Evolutionary conservation across 53 echinoderm and acorn worm genomes (phyloP).

Genomic region (Mesocentrotus franciscanus): DNA sequence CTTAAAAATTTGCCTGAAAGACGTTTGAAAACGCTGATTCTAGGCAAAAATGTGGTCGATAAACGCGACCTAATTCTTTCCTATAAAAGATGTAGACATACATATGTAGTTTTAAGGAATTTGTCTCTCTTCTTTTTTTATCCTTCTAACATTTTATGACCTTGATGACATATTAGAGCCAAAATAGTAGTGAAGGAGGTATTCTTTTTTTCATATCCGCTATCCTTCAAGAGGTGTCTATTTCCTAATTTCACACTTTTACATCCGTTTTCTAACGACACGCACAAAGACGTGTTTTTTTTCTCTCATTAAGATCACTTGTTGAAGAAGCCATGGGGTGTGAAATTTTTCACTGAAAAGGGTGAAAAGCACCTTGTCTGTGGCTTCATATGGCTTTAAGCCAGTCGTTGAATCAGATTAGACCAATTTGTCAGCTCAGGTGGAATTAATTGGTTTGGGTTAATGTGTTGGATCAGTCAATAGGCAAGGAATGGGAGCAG

Average conservation of each 20-base stretch:
- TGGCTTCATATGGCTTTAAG: background rate
- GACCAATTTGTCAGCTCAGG: slow-evolving; percentile 39
- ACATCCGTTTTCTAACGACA: background rate
- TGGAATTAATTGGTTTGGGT: slow-evolving; percentile 39
- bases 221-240: background rate
- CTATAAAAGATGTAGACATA: background rate
- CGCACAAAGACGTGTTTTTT: background rate
- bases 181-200: background rate
- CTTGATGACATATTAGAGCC: background rate
- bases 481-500: background rate
- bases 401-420: slow-evolving; percentile 12
- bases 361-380: background rate
- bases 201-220: background rate
- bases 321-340: background rate
- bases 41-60: no score
- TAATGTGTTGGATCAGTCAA: background rate
- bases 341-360: slow-evolving; percentile 12
- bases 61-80: background rate
- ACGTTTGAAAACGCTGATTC: no score
- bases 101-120: background rate
- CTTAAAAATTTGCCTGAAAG: no score
- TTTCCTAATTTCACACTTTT: background rate
- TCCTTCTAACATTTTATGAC: background rate
- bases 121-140: background rate
- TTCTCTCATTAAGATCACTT: slow-evolving; percentile 7